Percentiles rank a stretch among this genome's conserved stretches.
phyloP scores from a whole-genome alignment of 2,888 invertebrate species.

The Xanthorhoe spadicearia region DNA sequence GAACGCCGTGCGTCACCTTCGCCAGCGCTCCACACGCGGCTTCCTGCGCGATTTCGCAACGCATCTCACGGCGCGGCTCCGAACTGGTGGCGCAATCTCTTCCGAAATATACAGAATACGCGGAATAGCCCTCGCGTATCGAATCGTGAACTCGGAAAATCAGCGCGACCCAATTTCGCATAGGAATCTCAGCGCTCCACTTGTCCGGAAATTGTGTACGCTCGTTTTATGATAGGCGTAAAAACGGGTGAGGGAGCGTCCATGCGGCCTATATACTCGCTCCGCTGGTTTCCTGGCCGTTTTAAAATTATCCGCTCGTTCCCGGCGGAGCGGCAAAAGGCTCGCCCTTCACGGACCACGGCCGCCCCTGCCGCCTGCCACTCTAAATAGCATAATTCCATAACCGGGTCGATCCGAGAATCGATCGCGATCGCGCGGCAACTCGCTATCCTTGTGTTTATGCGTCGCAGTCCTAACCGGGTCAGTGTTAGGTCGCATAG shows the following conservation, averaged over 20 bases:
- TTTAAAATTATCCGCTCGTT: slow-evolving; percentile 78
- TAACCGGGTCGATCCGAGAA: slow-evolving; percentile 57
- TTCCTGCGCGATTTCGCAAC: slow-evolving; percentile 71
- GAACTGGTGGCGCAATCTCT: slow-evolving; percentile 63
- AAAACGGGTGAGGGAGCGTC: slow-evolving; percentile 66
- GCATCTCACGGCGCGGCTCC: slow-evolving; percentile 51
- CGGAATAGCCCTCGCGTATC: slow-evolving; percentile 50
- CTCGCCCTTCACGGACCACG: slow-evolving; percentile 78
- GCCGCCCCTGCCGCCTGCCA: slow-evolving; percentile 64
- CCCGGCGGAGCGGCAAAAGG: slow-evolving; percentile 74
- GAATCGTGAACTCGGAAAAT: slow-evolving; percentile 59
- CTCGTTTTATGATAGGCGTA: slow-evolving; percentile 73
- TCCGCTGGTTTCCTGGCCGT: slow-evolving; percentile 78
- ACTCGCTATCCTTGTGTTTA: slow-evolving; percentile 75
- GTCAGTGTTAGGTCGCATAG: slow-evolving; percentile 84
- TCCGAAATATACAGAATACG: slow-evolving; percentile 67
- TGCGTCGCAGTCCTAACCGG: slow-evolving; percentile 75
- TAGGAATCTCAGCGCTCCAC: slow-evolving; percentile 72
- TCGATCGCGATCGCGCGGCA: slow-evolving; percentile 44
- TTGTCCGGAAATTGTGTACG: slow-evolving; percentile 73
- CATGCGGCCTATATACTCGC: slow-evolving; percentile 79
- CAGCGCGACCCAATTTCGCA: slow-evolving; percentile 69
- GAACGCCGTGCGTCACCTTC: slow-evolving; percentile 66
- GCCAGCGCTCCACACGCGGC: slow-evolving; percentile 64
- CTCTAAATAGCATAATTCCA: slow-evolving; percentile 61